Base-by-base conservation (phyloP, 92 coral and sea anemone genomes). In the Bergia sp. region DNA sequence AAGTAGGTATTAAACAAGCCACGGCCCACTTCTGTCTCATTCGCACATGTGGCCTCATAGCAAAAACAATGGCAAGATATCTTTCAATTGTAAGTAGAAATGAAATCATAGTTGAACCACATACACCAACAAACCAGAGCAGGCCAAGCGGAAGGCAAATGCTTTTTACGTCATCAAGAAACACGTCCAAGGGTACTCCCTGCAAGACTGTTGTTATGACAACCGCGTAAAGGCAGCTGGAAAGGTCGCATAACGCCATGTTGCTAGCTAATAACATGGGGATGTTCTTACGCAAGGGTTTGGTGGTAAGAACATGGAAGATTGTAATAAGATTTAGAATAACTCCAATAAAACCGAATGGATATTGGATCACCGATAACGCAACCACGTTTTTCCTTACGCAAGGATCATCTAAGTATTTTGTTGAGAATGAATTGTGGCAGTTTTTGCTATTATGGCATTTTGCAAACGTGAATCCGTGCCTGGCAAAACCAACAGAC, bases 91-190 rank as follows among this genome's bases (percentile, higher is more conserved):
- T 93, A 12, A 95, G 78, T 12, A 95, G 77, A 7, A 87, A 57
- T 5, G 96, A 91, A 4, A 95, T 88, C 36, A 87, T 78, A 41
- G 93, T 90, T 3, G 94, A 92, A 4, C 73, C 83, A 23, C 88
- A 77, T 37, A 93, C 94, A 1, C 94, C 96, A 64, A 88, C 57
- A 12, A 89, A 89, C 98, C 98, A 95, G 88, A 95, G 76, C 77
- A 91, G 85, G 0, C 98, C 98, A 49, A 95, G 81, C 7, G 91
- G 89, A 5, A 94, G 91, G 45, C 98, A 95, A 1, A 93, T 78
- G 1, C 44, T 41, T 57, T 76, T 41, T 40, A 91, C 49, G 69
- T 43, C 80, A 0, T 57, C 23, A 21, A 88, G 29, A 57, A 91
- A 93, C 3, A 4, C 76, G 12, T 76, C 80, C 44, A 91, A 93